These are phyloP conservation scores for Megastigmus dorsalis DNA, from an alignment of 2,888 invertebrate species.

Conservation along the genomic window DNA sequence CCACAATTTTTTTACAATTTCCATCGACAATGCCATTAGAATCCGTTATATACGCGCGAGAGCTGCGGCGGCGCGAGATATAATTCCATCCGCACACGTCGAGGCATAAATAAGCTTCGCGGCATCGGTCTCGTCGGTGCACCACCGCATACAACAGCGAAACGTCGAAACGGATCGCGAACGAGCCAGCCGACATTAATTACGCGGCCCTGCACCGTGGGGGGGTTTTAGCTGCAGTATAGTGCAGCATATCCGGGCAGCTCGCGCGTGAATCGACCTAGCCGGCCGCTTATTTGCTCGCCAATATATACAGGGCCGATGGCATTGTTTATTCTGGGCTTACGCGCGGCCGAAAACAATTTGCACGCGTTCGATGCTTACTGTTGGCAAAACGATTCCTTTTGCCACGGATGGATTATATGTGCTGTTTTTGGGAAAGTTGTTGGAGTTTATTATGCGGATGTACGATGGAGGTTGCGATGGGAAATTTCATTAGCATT, in stretches of 20 bases:
- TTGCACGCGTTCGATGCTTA: neutral
- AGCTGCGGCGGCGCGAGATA: neutral
- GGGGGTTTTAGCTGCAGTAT: too few relatives aligned
- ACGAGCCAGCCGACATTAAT: constrained; percentile 19
- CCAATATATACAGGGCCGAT: too few relatives aligned
- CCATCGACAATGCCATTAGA: too few relatives aligned
- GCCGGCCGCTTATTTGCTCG: constrained; percentile 13
- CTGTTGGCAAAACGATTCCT: too few relatives aligned
- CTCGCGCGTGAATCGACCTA: neutral
- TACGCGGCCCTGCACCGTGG: neutral
- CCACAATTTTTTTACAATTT: too few relatives aligned
- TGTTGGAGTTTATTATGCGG: neutral
- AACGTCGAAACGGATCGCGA: too few relatives aligned
- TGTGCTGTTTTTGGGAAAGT: neutral
- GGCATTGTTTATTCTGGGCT: constrained; percentile 20
- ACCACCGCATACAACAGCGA: too few relatives aligned
- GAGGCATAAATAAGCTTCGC: constrained; percentile 33
- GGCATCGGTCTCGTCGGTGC: neutral
- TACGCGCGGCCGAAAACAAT: constrained; percentile 34
- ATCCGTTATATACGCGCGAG: too few relatives aligned
- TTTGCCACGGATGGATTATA: neutral
- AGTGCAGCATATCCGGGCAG: neutral
- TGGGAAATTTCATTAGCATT: too few relatives aligned
- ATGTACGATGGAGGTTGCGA: too few relatives aligned
- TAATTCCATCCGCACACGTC: neutral